Evolutionary conservation across 2,888 invertebrate genomes (phyloP).

Genomic region (Polydrusus pterygomalis): DNA sequence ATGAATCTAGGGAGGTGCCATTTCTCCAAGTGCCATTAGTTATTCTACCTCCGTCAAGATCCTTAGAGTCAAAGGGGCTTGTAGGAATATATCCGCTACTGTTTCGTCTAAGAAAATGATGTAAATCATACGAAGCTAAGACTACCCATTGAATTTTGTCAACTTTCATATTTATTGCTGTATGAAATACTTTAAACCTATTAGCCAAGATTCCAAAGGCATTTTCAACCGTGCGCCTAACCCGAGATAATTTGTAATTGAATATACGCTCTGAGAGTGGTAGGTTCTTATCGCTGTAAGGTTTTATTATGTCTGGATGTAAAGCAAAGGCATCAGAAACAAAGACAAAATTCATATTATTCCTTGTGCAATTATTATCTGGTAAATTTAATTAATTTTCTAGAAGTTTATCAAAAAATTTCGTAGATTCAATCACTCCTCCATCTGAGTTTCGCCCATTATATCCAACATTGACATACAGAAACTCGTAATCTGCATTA

Average conservation of each 20-base stretch:
- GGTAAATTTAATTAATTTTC: too few relatives aligned
- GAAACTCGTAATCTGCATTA: too few relatives aligned
- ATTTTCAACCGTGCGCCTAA: too few relatives aligned
- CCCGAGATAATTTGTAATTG: constrained; percentile 55
- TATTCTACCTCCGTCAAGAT: neutral
- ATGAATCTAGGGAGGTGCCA: neutral
- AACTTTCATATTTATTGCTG: constrained; percentile 28
- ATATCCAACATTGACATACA: too few relatives aligned
- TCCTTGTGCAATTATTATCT: too few relatives aligned
- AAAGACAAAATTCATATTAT: constrained; percentile 52
- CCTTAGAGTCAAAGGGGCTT: neutral
- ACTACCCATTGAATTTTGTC: constrained; percentile 24
- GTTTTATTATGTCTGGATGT: constrained; percentile 57
- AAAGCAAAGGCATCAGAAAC: constrained; percentile 60
- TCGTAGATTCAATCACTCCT: too few relatives aligned
- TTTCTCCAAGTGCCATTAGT: neutral
- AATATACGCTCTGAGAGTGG: constrained; percentile 34
- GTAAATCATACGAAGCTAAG: constrained; percentile 32
- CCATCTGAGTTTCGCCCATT: too few relatives aligned
- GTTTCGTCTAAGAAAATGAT: constrained; percentile 28
- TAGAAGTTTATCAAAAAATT: too few relatives aligned
- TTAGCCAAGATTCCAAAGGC: too few relatives aligned
- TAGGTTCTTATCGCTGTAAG: constrained; percentile 21
- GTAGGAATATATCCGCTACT: neutral
- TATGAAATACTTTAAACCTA: too few relatives aligned